Percentiles rank a stretch among this genome's conserved stretches.
Conservation (phyloP, 2,113 vertebrate genomes). For the Crotalus viridis region DNA sequence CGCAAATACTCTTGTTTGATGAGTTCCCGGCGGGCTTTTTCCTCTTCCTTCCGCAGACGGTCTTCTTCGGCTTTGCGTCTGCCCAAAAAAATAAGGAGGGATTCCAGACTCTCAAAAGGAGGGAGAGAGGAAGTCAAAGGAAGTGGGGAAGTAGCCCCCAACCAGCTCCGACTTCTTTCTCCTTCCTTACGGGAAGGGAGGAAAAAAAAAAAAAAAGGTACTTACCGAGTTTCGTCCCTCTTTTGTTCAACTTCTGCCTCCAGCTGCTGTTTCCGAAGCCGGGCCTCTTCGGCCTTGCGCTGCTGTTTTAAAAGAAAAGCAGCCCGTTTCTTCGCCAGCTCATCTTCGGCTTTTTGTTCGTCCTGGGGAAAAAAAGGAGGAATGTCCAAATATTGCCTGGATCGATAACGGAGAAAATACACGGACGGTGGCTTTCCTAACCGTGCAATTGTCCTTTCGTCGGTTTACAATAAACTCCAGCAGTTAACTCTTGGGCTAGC, state of each 20-base stretch:
- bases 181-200: neutral
- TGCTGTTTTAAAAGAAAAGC: slow-evolving; percentile 94
- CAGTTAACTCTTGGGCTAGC: neutral
- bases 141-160: neutral
- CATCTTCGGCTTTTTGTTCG: slow-evolving; percentile 91
- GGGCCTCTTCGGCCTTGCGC: slow-evolving; percentile 90
- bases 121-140: neutral
- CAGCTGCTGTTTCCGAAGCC: slow-evolving; percentile 84
- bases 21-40: slow-evolving; percentile 90
- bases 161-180: too few species aligned
- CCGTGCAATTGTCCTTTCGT: neutral
- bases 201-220: too few species aligned
- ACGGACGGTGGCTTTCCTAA: neutral
- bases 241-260: slow-evolving; percentile 89
- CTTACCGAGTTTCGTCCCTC: slow-evolving; percentile 88
- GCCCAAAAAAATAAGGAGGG: neutral
- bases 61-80: slow-evolving; percentile 96
- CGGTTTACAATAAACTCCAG: neutral
- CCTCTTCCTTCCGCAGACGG: slow-evolving; percentile 91
- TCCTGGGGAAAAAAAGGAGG: slow-evolving; percentile 67
- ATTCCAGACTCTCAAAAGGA: neutral
- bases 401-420: neutral
- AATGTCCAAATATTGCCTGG: neutral
- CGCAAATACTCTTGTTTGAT: slow-evolving; percentile 95
- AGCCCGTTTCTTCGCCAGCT: slow-evolving; percentile 88